Conservation (phyloP, 2,888 invertebrate species). For the Stramonita haemastoma region DNA sequence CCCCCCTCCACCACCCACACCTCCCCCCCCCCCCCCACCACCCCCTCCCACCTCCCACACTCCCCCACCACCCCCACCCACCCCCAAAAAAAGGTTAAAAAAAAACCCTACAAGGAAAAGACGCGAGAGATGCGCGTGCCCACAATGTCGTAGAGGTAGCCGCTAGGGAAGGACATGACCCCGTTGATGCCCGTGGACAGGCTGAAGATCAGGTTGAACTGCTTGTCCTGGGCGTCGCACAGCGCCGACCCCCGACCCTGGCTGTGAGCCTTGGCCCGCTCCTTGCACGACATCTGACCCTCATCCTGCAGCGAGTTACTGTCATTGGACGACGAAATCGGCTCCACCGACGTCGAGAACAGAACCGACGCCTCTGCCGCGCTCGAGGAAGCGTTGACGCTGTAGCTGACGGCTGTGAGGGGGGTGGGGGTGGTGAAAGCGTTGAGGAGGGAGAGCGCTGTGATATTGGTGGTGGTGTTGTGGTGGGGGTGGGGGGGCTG, state of each 20-base stretch:
- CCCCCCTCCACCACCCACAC: too few species aligned
- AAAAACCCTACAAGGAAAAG: slow-evolving; percentile 36
- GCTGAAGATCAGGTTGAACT: slow-evolving; percentile 57
- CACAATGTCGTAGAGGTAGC: slow-evolving; percentile 52
- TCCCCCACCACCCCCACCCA: too few species aligned
- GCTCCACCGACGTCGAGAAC: too few species aligned
- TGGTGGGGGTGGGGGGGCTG: background rate
- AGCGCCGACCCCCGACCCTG: background rate
- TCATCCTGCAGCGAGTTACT: too few species aligned
- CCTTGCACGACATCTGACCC: slow-evolving; percentile 20
- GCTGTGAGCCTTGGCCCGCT: slow-evolving; percentile 6
- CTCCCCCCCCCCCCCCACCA: too few species aligned
- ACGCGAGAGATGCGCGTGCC: slow-evolving; percentile 54
- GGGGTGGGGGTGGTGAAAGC: background rate
- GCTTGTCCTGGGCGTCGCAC: slow-evolving; percentile 51
- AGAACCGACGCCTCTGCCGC: too few species aligned
- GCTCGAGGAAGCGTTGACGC: background rate
- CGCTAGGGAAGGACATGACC: slow-evolving; percentile 51
- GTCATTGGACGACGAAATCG: too few species aligned
- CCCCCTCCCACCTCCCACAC: too few species aligned
- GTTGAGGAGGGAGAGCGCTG: too few species aligned
- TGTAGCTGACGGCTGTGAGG: background rate
- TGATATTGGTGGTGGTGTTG: too few species aligned
- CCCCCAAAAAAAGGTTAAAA: too few species aligned
- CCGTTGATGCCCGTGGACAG: slow-evolving; percentile 54